phyloP scores from a whole-genome alignment of 2,113 vertebrate species.

The Aegithalos caudatus region DNA sequence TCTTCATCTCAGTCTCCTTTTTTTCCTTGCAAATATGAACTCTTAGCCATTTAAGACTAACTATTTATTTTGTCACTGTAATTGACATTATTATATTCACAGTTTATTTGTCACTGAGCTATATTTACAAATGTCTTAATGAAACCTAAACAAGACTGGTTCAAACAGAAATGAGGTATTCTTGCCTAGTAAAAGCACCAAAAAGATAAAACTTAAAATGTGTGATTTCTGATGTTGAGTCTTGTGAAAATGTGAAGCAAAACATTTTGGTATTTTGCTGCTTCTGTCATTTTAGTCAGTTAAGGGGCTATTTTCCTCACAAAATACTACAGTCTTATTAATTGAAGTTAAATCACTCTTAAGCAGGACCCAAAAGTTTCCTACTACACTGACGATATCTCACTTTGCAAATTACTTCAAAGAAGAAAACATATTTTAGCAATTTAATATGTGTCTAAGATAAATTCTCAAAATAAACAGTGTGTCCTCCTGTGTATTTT shows the following conservation, averaged over 20 bases:
- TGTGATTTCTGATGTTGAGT: neutral
- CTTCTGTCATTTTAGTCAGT: neutral
- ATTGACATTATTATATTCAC: neutral
- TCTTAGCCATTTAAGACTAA: neutral
- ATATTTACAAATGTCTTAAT: neutral
- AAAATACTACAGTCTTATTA: neutral
- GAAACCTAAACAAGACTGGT: neutral
- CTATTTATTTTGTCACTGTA: neutral
- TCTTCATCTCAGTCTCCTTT: neutral
- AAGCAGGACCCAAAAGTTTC: neutral
- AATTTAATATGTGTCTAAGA: neutral
- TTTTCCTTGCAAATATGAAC: neutral
- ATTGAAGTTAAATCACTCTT: neutral
- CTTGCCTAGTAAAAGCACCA: neutral
- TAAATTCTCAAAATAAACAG: neutral
- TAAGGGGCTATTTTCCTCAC: neutral
- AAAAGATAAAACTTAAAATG: neutral
- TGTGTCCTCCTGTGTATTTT: neutral
- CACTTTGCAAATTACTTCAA: neutral
- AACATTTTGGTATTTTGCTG: neutral
- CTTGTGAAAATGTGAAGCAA: neutral
- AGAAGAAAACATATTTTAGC: neutral
- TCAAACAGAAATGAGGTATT: neutral
- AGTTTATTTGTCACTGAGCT: neutral
- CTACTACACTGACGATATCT: neutral